Evolutionary conservation across 2,113 vertebrate species (phyloP).

Genomic region (Alexandromys fortis): DNA sequence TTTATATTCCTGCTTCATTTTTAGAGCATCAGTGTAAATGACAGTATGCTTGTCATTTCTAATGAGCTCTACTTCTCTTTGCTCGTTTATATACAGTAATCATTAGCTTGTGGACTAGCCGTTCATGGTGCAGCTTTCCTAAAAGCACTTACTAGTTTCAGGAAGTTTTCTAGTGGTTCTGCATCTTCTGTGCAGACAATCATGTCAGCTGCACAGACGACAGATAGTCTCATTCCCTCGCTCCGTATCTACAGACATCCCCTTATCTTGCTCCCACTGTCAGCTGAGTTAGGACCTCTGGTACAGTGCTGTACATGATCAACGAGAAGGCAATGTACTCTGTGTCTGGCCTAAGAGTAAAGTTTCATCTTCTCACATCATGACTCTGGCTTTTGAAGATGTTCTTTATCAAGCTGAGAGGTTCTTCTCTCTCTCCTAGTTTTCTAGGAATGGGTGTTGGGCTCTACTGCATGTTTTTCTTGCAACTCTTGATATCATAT

Average conservation of each 20-base stretch:
- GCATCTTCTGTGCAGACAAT: not conserved
- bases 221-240: not conserved
- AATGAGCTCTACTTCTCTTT: not conserved
- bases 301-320: not conserved
- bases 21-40: not conserved
- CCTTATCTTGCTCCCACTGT: not conserved
- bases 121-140: not conserved
- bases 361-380: not conserved
- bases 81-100: not conserved
- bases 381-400: not conserved
- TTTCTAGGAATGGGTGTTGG: not conserved
- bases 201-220: not conserved
- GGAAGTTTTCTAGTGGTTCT: not conserved
- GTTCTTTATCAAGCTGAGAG: not conserved
- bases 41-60: not conserved
- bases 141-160: not conserved
- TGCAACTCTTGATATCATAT: not conserved
- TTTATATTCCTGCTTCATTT: not conserved
- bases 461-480: not conserved
- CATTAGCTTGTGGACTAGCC: not conserved
- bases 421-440: not conserved
- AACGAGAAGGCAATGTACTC: no score
- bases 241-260: not conserved
- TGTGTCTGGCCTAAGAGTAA: not conserved
- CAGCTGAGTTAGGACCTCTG: not conserved